phyloP scores from a whole-genome alignment of 2,797 vertebrate species.

The Discoglossus pictus region DNA sequence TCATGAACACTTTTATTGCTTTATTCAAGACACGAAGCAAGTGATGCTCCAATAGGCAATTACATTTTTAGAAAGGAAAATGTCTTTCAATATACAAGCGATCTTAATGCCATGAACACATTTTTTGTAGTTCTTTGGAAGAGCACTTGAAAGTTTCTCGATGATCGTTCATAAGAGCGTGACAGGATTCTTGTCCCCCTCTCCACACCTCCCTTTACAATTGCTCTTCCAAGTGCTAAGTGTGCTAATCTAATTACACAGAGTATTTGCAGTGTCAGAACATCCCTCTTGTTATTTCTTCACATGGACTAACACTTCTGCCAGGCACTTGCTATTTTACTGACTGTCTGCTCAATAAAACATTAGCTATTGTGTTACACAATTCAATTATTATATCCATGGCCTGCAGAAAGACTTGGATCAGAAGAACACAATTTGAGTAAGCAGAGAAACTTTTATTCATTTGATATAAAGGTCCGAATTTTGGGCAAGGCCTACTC shows the following conservation, averaged over 20 bases:
- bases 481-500: too few species aligned
- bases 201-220: slow-evolving; percentile 44
- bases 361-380: slow-evolving; percentile 28
- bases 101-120: too few species aligned
- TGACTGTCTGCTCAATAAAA: slow-evolving; percentile 42
- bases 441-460: too few species aligned
- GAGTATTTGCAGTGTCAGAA: slow-evolving; percentile 43
- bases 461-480: too few species aligned
- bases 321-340: slow-evolving; percentile 34
- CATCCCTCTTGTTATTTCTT: slow-evolving; percentile 48
- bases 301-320: slow-evolving; percentile 50
- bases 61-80: slow-evolving; percentile 18
- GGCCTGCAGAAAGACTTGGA: too few species aligned
- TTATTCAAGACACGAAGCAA: slow-evolving; percentile 22
- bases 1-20: slow-evolving; percentile 51
- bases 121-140: slow-evolving; percentile 24
- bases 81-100: slow-evolving; percentile 32
- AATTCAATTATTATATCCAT: neutral
- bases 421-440: too few species aligned
- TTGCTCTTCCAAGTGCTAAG: slow-evolving; percentile 49
- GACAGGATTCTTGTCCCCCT: slow-evolving; percentile 35
- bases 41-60: slow-evolving; percentile 32
- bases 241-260: slow-evolving; percentile 52
- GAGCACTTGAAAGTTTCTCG: slow-evolving; percentile 38
- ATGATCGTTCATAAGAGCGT: slow-evolving; percentile 35